phyloP scores from a whole-genome alignment of 2,797 vertebrate species.

The Betta splendens region DNA sequence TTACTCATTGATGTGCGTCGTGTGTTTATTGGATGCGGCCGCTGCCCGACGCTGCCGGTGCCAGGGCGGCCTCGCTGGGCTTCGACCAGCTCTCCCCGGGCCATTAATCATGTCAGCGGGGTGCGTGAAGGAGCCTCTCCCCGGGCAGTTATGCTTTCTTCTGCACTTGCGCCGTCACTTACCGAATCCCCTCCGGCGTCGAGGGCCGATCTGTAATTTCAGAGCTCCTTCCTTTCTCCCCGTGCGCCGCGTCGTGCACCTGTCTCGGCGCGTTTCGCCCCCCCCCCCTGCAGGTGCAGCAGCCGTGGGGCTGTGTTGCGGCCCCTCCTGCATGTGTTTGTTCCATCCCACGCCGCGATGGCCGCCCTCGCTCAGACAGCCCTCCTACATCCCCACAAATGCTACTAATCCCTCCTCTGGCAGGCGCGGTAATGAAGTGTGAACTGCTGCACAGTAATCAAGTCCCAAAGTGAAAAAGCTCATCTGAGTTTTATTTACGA shows the following conservation, averaged over 20 bases:
- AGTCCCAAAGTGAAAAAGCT: slow-evolving; percentile 39
- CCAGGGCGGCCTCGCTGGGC: slow-evolving; percentile 36
- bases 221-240: slow-evolving; percentile 11
- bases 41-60: slow-evolving; percentile 14
- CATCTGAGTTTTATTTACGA: slow-evolving; percentile 42
- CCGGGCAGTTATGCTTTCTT: neutral
- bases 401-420: slow-evolving; percentile 41
- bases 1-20: slow-evolving; percentile 56
- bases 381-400: neutral
- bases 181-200: slow-evolving; percentile 1
- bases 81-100: slow-evolving; percentile 38
- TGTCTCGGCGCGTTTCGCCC: neutral
- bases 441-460: slow-evolving; percentile 58
- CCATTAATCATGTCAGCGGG: slow-evolving; percentile 65
- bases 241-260: neutral
- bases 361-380: slow-evolving; percentile 8
- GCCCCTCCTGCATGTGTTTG: slow-evolving; percentile 4
- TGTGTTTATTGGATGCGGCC: slow-evolving; percentile 38
- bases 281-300: neutral
- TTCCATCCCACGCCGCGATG: slow-evolving; percentile 5
- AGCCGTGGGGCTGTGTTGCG: neutral
- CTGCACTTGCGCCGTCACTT: slow-evolving; percentile 3
- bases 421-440: slow-evolving; percentile 61
- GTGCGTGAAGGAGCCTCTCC: slow-evolving; percentile 4
- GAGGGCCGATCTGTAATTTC: slow-evolving; percentile 18